A percentile compares a stretch with the other conserved stretches of the same genome.
Conservation (phyloP, 2,888 invertebrate species). For the Stenurella melanura region DNA sequence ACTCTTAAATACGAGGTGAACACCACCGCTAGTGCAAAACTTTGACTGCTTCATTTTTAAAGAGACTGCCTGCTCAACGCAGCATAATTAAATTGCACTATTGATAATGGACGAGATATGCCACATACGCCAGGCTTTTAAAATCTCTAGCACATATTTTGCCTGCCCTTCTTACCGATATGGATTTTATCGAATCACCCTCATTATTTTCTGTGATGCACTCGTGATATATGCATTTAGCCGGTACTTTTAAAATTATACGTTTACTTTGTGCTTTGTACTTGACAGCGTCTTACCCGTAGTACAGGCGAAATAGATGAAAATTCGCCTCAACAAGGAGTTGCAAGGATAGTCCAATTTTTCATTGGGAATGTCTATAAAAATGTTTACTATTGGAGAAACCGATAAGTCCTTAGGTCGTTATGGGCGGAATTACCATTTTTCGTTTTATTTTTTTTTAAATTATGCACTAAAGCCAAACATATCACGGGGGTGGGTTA, state of each 20-base stretch:
- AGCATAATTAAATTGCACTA: constrained; percentile 50
- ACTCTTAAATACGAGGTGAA: constrained; percentile 29
- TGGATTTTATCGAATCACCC: constrained; percentile 12
- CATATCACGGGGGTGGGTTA: too few relatives aligned
- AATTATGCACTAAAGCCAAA: too few relatives aligned
- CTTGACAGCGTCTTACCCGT: too few relatives aligned
- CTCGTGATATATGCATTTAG: constrained; percentile 12
- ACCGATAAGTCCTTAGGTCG: too few relatives aligned
- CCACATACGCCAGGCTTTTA: constrained; percentile 40
- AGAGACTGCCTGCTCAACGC: constrained; percentile 10
- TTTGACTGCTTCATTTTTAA: background rate
- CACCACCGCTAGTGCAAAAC: background rate
- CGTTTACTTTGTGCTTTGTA: background rate
- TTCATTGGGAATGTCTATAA: too few relatives aligned
- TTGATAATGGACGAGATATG: constrained; percentile 52
- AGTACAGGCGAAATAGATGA: too few relatives aligned
- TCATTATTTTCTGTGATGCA: constrained; percentile 24
- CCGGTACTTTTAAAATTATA: background rate
- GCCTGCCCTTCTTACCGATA: constrained; percentile 22
- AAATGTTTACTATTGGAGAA: too few relatives aligned
- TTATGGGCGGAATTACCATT: too few relatives aligned
- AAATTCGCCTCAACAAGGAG: too few relatives aligned
- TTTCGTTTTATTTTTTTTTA: too few relatives aligned
- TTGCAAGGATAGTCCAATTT: too few relatives aligned
- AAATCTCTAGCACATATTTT: constrained; percentile 29